Conservation (phyloP, 2,113 vertebrate genomes). For the Maylandia zebra region DNA sequence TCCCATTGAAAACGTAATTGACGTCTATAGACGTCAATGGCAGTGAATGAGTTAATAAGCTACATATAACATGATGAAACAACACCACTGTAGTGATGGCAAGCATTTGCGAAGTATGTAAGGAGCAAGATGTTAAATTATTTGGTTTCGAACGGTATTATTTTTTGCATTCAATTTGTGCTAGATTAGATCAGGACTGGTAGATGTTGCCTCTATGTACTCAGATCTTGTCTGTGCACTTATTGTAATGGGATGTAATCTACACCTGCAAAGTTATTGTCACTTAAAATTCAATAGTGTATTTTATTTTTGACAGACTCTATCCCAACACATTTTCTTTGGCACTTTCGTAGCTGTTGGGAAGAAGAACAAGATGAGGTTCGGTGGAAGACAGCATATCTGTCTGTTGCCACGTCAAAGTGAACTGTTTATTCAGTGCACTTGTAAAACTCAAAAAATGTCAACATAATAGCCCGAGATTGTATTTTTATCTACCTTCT, state of each 20-base stretch:
- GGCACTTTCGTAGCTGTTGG: background rate
- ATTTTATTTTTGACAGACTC: background rate
- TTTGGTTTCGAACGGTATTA: background rate
- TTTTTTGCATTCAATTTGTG: background rate
- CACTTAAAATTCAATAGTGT: background rate
- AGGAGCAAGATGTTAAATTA: background rate
- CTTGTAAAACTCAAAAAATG: background rate
- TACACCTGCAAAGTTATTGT: background rate
- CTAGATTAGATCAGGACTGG: background rate
- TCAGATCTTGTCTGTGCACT: background rate
- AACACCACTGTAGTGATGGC: background rate
- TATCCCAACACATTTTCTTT: background rate
- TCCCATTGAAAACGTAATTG: too few species aligned
- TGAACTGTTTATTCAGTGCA: background rate
- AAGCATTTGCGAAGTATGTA: background rate
- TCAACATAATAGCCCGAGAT: background rate
- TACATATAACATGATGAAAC: background rate
- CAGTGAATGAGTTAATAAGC: background rate
- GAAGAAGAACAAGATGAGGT: background rate
- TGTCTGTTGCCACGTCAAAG: background rate
- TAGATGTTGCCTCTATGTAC: background rate
- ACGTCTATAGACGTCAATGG: too few species aligned
- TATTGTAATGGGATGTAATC: background rate
- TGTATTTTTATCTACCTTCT: background rate
- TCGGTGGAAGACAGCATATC: background rate